Conservation (phyloP, 2,888 invertebrate species). For the Hirtodrosophila alboralis region DNA sequence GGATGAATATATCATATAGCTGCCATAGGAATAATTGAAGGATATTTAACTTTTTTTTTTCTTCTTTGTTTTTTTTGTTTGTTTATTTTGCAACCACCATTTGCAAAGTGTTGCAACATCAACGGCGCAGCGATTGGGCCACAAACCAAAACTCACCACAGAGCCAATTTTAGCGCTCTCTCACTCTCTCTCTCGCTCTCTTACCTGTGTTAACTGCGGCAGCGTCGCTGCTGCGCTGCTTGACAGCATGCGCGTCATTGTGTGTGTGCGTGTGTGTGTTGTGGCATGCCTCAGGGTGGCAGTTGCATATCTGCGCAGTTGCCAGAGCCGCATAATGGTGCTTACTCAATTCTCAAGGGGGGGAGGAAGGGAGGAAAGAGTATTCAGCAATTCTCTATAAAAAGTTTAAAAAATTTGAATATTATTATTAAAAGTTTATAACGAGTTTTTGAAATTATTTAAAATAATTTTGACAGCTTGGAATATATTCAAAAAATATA, state of each 20-base stretch:
- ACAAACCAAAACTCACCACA: conserved; percentile 32
- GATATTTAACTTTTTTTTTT: too few species aligned
- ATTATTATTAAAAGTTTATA: too few species aligned
- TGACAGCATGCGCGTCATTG: conserved; percentile 57
- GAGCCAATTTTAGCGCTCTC: conserved; percentile 6
- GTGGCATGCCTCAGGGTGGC: conserved; percentile 47
- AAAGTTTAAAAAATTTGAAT: too few species aligned
- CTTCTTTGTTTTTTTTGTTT: too few species aligned
- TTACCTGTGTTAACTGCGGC: conserved; percentile 71
- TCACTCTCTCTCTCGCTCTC: conserved; percentile 2
- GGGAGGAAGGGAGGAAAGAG: too few species aligned
- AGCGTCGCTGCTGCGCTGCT: conserved; percentile 63
- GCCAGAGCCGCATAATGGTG: conserved; percentile 49
- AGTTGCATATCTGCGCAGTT: conserved; percentile 63
- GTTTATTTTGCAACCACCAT: conserved; percentile 45
- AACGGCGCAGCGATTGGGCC: conserved; percentile 46
- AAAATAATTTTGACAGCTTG: too few species aligned
- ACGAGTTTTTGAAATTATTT: too few species aligned
- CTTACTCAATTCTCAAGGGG: not conserved
- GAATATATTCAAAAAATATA: too few species aligned
- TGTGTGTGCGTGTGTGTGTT: conserved; percentile 12
- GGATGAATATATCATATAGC: too few species aligned
- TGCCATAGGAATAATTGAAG: too few species aligned
- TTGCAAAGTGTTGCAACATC: conserved; percentile 40
- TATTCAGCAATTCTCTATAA: too few species aligned